A percentile compares a stretch with the other conserved stretches of the same genome.
Conservation (phyloP, 2,888 invertebrate species). For the Pasiphila rectangulata region DNA sequence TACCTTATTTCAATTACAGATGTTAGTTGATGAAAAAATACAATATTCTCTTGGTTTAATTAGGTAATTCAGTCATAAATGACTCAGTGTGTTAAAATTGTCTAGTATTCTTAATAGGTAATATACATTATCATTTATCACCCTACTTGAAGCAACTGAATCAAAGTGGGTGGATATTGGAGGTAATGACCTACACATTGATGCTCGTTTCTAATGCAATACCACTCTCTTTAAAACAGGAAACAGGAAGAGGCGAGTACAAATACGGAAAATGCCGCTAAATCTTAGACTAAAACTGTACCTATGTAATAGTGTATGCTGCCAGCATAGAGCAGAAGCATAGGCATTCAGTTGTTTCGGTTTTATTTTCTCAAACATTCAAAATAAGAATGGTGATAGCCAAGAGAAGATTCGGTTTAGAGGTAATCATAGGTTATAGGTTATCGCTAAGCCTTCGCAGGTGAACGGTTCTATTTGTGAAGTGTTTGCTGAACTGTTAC, state of each 20-base stretch:
- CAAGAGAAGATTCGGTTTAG: conserved; percentile 7
- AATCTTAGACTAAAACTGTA: neutral
- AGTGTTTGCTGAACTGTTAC: conserved; percentile 45
- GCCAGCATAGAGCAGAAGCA: neutral
- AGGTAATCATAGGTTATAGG: conserved; percentile 30
- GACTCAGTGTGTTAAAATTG: too few relatives aligned
- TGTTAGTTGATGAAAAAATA: too few relatives aligned
- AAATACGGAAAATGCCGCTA: conserved; percentile 26
- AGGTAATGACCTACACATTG: conserved; percentile 1
- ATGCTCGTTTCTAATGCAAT: conserved; percentile 19
- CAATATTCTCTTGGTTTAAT: too few relatives aligned
- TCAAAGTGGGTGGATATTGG: conserved; percentile 20
- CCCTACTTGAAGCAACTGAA: conserved; percentile 1
- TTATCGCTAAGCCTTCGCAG: conserved; percentile 30
- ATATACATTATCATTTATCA: conserved; percentile 4
- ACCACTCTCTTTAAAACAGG: conserved; percentile 19
- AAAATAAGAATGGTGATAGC: conserved; percentile 13
- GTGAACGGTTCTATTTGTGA: conserved; percentile 15
- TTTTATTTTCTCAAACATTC: conserved; percentile 9
- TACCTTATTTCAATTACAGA: too few relatives aligned
- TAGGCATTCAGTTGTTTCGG: conserved; percentile 2
- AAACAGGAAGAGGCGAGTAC: conserved; percentile 30
- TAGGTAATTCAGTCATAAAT: too few relatives aligned
- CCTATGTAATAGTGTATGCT: neutral
- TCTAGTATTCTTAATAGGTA: neutral